Percentiles rank a stretch among this genome's conserved stretches.
Evolutionary conservation across 1,140 invertebrate genomes (phyloP).

Genomic region (Cyclargus thomasi): DNA sequence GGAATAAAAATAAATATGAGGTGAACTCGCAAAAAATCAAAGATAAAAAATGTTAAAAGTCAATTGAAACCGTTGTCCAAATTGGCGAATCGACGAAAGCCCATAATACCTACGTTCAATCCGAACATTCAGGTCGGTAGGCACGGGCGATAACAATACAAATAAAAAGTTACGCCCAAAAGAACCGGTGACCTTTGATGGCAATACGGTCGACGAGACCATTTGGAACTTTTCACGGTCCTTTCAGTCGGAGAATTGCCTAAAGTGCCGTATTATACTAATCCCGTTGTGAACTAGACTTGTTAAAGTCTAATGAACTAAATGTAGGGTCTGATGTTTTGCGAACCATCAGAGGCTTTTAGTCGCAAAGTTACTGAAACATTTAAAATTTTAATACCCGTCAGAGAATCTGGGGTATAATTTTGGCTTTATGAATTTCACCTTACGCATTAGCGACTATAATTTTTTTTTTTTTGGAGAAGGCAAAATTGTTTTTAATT

Average conservation of each 20-base stretch:
- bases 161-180: conserved; percentile 1
- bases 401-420: not conserved
- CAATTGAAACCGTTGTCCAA: not conserved
- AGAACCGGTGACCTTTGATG: not conserved
- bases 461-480: not conserved
- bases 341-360: not conserved
- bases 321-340: not conserved
- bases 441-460: not conserved
- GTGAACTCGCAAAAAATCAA: not conserved
- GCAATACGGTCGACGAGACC: not conserved
- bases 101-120: not conserved
- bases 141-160: not conserved
- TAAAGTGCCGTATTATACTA: not conserved
- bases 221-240: not conserved
- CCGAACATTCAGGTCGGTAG: not conserved
- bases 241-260: not conserved
- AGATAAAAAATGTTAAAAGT: not conserved
- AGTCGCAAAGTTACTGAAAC: not conserved
- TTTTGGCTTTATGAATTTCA: not conserved
- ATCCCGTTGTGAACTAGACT: not conserved
- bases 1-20: not conserved
- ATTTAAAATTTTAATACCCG: not conserved
- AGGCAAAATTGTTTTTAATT: too few species aligned
- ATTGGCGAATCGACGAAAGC: not conserved
- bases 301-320: not conserved